Evolutionary conservation across 2,113 vertebrate genomes (phyloP).

Genomic region (Chamaetylas fuelleborni): DNA sequence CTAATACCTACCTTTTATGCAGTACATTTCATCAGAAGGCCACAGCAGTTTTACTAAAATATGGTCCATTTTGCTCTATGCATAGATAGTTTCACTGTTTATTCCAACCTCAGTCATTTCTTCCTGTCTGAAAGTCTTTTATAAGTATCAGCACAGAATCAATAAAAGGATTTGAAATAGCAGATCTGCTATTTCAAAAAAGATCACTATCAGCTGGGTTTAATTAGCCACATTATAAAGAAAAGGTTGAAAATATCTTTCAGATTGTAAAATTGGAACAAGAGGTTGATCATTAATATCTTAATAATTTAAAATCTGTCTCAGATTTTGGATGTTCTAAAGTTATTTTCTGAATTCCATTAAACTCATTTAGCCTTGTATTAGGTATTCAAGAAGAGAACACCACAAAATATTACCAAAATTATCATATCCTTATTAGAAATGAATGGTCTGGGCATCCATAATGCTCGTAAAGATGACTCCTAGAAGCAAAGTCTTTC

Average conservation of each 20-base stretch:
- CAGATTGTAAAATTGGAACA: constrained; percentile 9
- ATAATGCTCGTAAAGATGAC: not conserved
- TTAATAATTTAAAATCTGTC: constrained; percentile 37
- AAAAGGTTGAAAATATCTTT: constrained; percentile 23
- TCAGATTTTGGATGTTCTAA: not conserved
- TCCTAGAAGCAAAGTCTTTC: not conserved
- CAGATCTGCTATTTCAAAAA: not conserved
- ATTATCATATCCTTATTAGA: not conserved
- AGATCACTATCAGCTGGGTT: not conserved
- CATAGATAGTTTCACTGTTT: not conserved
- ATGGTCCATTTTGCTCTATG: not conserved
- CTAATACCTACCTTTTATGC: not conserved
- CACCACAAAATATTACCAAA: not conserved
- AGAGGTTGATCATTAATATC: constrained; percentile 11
- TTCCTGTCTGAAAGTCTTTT: not conserved
- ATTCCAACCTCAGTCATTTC: not conserved
- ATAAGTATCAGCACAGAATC: not conserved
- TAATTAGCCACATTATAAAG: constrained; percentile 16
- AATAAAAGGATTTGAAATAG: not conserved
- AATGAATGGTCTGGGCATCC: not conserved
- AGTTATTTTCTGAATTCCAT: constrained; percentile 15
- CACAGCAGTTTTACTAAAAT: not conserved
- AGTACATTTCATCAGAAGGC: not conserved
- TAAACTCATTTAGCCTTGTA: not conserved
- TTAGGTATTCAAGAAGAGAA: not conserved